Evolutionary conservation across 2,113 vertebrate species (phyloP), one percentile per base, ranked within the genome.

Genomic region (Etheostoma cragini): DNA sequence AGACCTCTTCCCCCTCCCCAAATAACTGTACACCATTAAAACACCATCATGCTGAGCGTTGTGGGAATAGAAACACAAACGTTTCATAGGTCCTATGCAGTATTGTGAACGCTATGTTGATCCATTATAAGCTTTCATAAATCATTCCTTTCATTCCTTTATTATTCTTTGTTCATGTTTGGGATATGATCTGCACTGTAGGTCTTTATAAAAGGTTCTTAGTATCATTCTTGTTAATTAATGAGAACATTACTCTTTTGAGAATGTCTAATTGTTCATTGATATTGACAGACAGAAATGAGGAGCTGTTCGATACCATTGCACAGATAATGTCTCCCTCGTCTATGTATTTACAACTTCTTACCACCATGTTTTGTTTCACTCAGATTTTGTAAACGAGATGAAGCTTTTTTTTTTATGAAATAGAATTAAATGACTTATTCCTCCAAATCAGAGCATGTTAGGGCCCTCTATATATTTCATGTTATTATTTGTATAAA

Each of bases 331-430:
- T 45, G 3, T 33, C 2, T 72, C 8, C 1, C 54, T 79, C 10
- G 0, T 79, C 26, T 47, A 47, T 82, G 75, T 81, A 63, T 86
- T 82, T 80, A 42, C 35, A 57, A 4, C 16, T 16, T 5, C 46
- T 85, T 13, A 10, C 46, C 12, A 53, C 1, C 19, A 26, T 45
- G 53, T 63, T 21, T 3, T 35, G 24, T 54, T 70, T 38, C 0
- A 54, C 45, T 42, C 2, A 14, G 2, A n/a, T 65, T 76, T 68
- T 75, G n/a, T 56, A 11, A 72, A 70, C 56, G 19, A 66, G 45
- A 64, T 0, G 13, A 69, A 57, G 26, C 22, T 69, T 0, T 70
- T 52, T 64, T 21, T 64, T 22, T 52, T 3, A 30, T 80, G 6
- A 19, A 26, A 50, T 60, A 10, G 33, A 22, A 47, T 46, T 22